These are phyloP conservation scores for Noctua janthina DNA, from an alignment of 2,888 invertebrate species.

Conservation along the genomic window DNA sequence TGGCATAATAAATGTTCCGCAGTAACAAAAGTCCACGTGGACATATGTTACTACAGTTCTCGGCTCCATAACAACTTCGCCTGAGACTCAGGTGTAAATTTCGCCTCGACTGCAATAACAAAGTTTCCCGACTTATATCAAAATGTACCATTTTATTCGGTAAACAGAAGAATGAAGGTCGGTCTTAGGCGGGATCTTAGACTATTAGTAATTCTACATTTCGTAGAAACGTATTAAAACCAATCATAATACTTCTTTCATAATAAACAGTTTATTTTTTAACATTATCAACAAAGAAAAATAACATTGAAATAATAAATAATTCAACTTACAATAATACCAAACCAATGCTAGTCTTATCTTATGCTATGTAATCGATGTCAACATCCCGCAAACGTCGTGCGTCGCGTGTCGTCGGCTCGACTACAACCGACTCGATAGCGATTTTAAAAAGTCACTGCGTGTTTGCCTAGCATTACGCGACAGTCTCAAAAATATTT, in stretches of 20 bases:
- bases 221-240: slow-evolving; percentile 15
- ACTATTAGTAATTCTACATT: no score
- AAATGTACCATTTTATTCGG: no score
- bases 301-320: slow-evolving; percentile 60
- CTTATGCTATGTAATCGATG: neutral
- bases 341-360: slow-evolving; percentile 48
- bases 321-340: slow-evolving; percentile 49
- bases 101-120: no score
- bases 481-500: slow-evolving; percentile 38
- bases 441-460: neutral
- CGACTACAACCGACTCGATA: neutral
- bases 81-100: no score
- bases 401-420: neutral
- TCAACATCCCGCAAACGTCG: neutral
- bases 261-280: slow-evolving; percentile 43
- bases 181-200: no score
- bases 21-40: no score
- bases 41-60: no score
- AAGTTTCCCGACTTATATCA: no score
- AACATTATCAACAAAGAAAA: slow-evolving; percentile 61
- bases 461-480: slow-evolving; percentile 3
- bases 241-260: slow-evolving; percentile 6
- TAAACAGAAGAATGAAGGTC: no score
- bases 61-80: no score
- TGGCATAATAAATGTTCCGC: no score